Evolutionary conservation across 1,140 invertebrate species (phyloP), one percentile per base, ranked within the genome.

Genomic region (Holotrichia oblita): DNA sequence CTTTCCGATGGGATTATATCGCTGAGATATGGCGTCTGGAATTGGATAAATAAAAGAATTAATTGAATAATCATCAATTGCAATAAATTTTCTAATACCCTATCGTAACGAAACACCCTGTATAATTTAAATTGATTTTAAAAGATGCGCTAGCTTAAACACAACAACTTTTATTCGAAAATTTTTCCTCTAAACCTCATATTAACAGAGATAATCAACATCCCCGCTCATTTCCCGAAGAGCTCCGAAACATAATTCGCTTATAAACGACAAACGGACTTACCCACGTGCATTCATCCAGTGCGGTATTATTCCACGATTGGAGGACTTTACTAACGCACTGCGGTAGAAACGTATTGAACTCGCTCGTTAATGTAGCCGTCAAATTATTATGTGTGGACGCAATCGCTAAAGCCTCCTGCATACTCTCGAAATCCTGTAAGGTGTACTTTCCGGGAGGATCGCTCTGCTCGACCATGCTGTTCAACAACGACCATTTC

Each of bases 1-100:
- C 92, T 95, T 84, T 97, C 95, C 0, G 93, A 92, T 24, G 95
- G 95, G 81, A 96, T 93, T 6, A 95, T 92, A 84, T 97, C 94
- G 81, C 91, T 93, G 17, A 92, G 90, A 84, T 93, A 94, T 6
- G 91, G 91, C 61, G 91, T 91, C 93, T 95, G 85, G 48, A 89
- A 89, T 6, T 34, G 9, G n/a, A 78, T 61, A 76, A 77, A 73
- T 22, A 40, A 27, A 73, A n/a, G n/a, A n/a, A n/a, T n/a, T n/a
- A n/a, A n/a, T n/a, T n/a, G n/a, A n/a, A n/a, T n/a, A n/a, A n/a
- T n/a, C n/a, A n/a, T n/a, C n/a, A n/a, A n/a, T n/a, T n/a, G n/a
- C n/a, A n/a, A n/a, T n/a, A n/a, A n/a, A n/a, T n/a, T n/a, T n/a
- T n/a, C n/a, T n/a, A n/a, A n/a, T n/a, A n/a, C n/a, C n/a, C n/a